Evolutionary conservation across 64 coral and sea anemone species (phyloP), one percentile per base, ranked within the genome.

Genomic region (Stylophora pistillata): DNA sequence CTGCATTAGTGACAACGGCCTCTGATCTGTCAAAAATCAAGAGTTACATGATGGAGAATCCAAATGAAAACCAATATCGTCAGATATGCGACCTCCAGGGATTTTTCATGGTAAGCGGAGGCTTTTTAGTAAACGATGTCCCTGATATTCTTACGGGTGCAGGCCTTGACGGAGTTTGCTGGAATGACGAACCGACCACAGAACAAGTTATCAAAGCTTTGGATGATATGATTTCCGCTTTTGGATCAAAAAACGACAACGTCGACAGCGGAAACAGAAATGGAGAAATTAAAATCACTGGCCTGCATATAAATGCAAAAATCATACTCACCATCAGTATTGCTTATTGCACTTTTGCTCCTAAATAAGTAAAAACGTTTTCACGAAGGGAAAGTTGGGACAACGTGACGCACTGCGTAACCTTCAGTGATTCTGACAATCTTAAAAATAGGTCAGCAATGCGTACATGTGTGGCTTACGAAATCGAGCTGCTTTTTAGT

Each of bases 1-100:
- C 30, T 2, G 88, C 52, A 27, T 58, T 89, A 16, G 7, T 5
- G 13, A 28, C 20, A 26, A 89, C 88, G 30, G 77, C 64, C 13
- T n/a, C 76, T 81, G 88, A 89, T 34, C 88, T 89, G 7, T 68
- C 64, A 12, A 81, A 81, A 2, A 80, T 89, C 30, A 89, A 59
- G 14, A 25, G 23, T 14, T 89, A 70, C 52, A 89, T 89, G 88
- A 79, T 14, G 63, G 47, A 71, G 59, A 7, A 89, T 76, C 18
- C 56, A 1, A 55, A 30, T 21, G 52, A 16, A 57, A 58, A 56
- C 4, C 17, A 89, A 57, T 89, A 73, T 54, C 88, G 88, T 37
- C 88, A 89, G 65, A 89, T 89, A 21, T 89, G 88, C 15, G 77
- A 89, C 34, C 77, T 89, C 58, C 88, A 89, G 64, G 88, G 88